Evolutionary conservation across 1,140 invertebrate genomes (phyloP), one percentile per base, ranked within the genome.

Genomic region (Sinella curviseta): DNA sequence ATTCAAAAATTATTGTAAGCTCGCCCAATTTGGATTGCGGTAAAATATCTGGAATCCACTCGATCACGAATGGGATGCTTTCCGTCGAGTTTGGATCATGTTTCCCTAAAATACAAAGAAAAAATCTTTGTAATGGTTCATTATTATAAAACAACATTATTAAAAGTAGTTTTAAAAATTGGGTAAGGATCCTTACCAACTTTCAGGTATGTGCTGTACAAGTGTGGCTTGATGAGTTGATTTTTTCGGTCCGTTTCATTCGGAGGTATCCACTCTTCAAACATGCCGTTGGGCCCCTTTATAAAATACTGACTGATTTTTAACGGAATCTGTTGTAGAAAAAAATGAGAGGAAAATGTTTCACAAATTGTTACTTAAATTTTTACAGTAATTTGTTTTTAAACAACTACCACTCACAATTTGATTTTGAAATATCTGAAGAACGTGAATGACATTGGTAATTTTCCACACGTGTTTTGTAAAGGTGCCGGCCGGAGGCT

Each of bases 11-110:
- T 48, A 93, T 89, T 78, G 89, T 88, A 33, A 93, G 84, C 85
- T 93, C 92, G 26, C 92, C 92, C 67, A 92, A 90, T 82, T 91
- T 89, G 8, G 90, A 90, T 82, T 89, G 87, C 14, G 92, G 92
- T n/a, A 93, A 86, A 80, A 93, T 90, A 84, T 93, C 91, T 1
- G 92, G 92, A 82, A 92, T 93, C 92, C 92, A 94, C 86, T 94
- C 92, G 74, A 94, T 92, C 20, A 91, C 87, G 85, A 93, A 93
- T 60, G 92, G 92, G n/a, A 89, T 91, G 24, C 90, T 90, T 74
- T 91, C 90, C 70, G 89, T 89, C 85, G 91, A 90, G 82, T 91
- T 89, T 17, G 87, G 86, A 24, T 88, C 86, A 1, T 88, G 90
- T 81, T 89, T 90, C 75, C 91, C 91, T 91, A 77, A 86, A 81